Evolutionary conservation across 2,888 invertebrate species (phyloP).

Genomic region (Diadegma fenestrale): DNA sequence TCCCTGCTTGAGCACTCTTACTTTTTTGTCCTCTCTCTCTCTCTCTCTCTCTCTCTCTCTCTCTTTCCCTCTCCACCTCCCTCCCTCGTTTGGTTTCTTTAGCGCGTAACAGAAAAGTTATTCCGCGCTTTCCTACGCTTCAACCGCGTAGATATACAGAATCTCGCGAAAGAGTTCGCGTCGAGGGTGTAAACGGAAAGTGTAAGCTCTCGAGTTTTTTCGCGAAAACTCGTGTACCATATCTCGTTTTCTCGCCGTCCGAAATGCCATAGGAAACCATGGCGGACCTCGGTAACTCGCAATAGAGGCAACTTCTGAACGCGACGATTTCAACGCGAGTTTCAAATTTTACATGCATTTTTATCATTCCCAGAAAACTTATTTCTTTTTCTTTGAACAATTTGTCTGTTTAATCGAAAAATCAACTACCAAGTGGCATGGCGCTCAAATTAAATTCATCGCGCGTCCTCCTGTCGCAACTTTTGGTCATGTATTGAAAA

Average conservation of each 20-base stretch:
- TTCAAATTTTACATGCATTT: constrained; percentile 20
- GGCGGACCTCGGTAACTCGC: constrained; percentile 5
- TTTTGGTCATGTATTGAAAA: no score
- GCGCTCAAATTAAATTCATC: no score
- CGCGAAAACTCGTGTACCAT: constrained; percentile 39
- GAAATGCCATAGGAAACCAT: neutral
- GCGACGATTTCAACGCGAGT: neutral
- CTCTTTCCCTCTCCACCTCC: constrained; percentile 14
- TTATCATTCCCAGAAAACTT: neutral
- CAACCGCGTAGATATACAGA: constrained; percentile 28
- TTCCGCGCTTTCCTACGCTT: constrained; percentile 33
- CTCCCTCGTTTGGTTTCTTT: constrained; percentile 7
- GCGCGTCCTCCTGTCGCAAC: no score
- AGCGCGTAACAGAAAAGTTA: constrained; percentile 38
- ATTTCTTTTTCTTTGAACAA: neutral
- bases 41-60: constrained; percentile 14
- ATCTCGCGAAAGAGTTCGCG: constrained; percentile 38
- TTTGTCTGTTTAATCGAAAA: neutral
- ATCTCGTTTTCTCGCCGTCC: constrained; percentile 20
- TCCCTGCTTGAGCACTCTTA: constrained; percentile 48
- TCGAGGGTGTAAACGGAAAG: constrained; percentile 43
- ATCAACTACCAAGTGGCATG: neutral
- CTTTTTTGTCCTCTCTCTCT: constrained; percentile 1
- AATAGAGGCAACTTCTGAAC: constrained; percentile 7
- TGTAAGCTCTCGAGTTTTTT: constrained; percentile 56